Evolutionary conservation across 2,888 invertebrate species (phyloP).

Genomic region (Poecilus cupreus): DNA sequence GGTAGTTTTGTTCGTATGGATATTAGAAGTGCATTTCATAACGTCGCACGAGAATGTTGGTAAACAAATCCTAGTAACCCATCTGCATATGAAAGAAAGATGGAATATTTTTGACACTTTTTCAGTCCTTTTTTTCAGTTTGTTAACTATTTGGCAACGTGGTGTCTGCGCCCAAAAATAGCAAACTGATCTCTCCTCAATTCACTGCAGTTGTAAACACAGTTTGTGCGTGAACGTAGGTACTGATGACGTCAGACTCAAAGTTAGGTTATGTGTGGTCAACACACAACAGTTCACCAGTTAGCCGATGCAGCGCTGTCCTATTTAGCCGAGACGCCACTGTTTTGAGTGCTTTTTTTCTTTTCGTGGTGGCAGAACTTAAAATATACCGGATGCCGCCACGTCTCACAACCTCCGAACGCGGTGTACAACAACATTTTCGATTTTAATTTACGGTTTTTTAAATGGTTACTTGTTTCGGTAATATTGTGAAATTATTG

Average conservation of each 20-base stretch:
- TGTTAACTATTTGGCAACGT: conserved; percentile 67
- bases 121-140: conserved; percentile 51
- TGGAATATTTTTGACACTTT: neutral
- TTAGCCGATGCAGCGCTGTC: neutral
- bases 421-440: conserved; percentile 3
- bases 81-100: neutral
- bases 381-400: conserved; percentile 37
- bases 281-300: neutral
- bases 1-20: neutral
- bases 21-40: neutral
- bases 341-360: conserved; percentile 24
- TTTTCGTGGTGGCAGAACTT: conserved; percentile 26
- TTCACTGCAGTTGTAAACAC: conserved; percentile 39
- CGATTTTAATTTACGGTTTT: conserved; percentile 28
- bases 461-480: neutral
- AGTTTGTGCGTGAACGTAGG: conserved; percentile 4
- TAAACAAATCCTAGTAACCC: neutral
- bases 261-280: conserved; percentile 30
- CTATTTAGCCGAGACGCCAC: conserved; percentile 31
- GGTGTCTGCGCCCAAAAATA: conserved; percentile 68
- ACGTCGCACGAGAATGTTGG: neutral
- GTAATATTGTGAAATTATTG: conserved; percentile 17
- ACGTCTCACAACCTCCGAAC: neutral
- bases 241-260: conserved; percentile 9
- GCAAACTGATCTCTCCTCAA: conserved; percentile 61